Evolutionary conservation across 2,113 vertebrate genomes (phyloP).

Genomic region (Tetrax tetrax): DNA sequence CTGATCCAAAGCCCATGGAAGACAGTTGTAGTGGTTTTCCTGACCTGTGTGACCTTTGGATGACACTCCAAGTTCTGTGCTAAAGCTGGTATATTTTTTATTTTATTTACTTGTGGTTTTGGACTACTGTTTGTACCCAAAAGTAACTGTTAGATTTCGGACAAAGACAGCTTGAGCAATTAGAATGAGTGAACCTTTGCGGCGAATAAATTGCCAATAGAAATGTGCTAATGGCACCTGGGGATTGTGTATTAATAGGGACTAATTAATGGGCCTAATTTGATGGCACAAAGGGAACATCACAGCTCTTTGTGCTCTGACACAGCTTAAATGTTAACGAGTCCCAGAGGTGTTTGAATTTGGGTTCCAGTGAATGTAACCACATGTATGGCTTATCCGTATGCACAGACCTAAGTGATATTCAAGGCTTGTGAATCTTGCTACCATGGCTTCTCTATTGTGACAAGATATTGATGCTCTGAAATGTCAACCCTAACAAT

Average conservation of each 20-base stretch:
- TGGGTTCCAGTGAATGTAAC: not conserved
- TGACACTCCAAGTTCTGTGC: not conserved
- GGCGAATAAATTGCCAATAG: constrained; percentile 34
- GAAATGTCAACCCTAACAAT: not conserved
- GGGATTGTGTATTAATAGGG: constrained; percentile 8
- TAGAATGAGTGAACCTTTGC: constrained; percentile 12
- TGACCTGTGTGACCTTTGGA: not conserved
- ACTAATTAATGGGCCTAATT: constrained; percentile 37
- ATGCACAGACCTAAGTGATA: not conserved
- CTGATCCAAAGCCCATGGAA: not conserved
- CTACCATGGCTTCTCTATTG: not conserved
- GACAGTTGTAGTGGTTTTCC: not conserved
- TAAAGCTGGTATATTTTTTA: not conserved
- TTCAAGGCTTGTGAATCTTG: not conserved
- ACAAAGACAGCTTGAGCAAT: not conserved
- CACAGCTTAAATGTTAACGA: not conserved
- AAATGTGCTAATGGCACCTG: constrained; percentile 5
- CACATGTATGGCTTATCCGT: not conserved
- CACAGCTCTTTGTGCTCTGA: not conserved
- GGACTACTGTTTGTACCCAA: not conserved
- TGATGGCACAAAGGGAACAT: constrained; percentile 2
- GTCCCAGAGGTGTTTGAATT: not conserved
- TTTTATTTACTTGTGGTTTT: not conserved
- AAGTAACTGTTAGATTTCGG: not conserved
- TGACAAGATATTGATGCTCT: not conserved